Base-by-base conservation (phyloP, 2,113 vertebrate genomes). In the Hippoglossus stenolepis region DNA sequence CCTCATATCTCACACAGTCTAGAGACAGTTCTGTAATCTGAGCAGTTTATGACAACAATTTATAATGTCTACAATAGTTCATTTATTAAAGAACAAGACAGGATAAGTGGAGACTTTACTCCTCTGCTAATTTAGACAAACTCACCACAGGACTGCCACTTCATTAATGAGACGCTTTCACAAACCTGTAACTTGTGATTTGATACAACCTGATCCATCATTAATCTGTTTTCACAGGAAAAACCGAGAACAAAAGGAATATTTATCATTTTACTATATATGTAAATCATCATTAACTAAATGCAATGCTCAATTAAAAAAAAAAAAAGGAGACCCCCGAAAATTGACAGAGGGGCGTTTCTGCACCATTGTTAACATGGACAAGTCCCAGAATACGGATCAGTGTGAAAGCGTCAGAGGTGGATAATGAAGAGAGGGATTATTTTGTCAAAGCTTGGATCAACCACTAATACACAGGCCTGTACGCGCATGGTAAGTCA, bases 371-470 rank as follows among this genome's bases (percentile, higher is more conserved):
- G 31, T 31, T 31, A 83, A 61, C 64, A 59, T 77, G 70, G 75
- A 65, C 43, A 18, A 59, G 69, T 77, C 28, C 28, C 86, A 79
- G 68, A 86, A 85, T 67, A 70, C 24, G 28, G 80, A 84, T 91
- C 80, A 79, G 70, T 78, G 91, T 85, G 80, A 78, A 83, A 80
- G 58, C 81, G 47, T 77, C 70, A 73, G 79, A 84, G 82, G 79
- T 87, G 84, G 87, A 85, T 82, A 79, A 87, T 73, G 77, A 83
- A 83, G 83, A 73, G 77, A 82, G 75, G 75, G 91, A 92, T 91
- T 91, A 91, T 87, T 83, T 80, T 89, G 90, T 89, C 85, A 82
- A 84, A 87, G 90, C 87, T 67, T 57, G 83, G 84, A 81, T 79
- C 28, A 78, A 62, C 66, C 89, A 87, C 87, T 89, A 92, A 81